A percentile compares a stretch with the other conserved stretches of the same genome.
These are phyloP conservation scores for Actinia equina DNA, from an alignment of 64 coral and sea anemone genomes.

Conservation along the genomic window DNA sequence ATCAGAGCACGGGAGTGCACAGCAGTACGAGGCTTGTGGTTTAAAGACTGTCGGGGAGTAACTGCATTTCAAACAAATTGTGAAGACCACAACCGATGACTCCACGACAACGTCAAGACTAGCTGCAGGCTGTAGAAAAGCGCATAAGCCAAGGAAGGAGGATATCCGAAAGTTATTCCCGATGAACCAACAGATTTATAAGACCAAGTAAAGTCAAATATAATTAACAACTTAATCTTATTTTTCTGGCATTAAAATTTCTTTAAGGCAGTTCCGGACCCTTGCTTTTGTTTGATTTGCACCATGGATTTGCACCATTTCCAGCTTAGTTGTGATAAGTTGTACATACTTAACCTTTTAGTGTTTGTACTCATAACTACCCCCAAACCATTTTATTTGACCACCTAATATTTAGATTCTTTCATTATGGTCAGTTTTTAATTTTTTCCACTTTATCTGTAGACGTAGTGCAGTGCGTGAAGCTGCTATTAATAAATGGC, in stretches of 20 bases:
- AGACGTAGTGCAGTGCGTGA: conserved; percentile 14
- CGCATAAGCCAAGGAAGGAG: background rate
- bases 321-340: background rate
- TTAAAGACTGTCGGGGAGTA: conserved; percentile 24
- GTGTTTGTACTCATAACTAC: too few relatives aligned
- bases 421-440: too few relatives aligned
- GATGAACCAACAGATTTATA: background rate
- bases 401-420: too few relatives aligned
- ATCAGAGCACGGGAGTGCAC: background rate
- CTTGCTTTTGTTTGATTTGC: too few relatives aligned
- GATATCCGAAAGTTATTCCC: background rate
- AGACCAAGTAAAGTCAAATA: background rate
- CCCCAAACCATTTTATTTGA: too few relatives aligned
- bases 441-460: background rate
- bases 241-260: too few relatives aligned
- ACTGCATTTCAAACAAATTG: conserved; percentile 1
- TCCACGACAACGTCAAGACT: background rate
- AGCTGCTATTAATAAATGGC: conserved; percentile 31
- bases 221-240: too few relatives aligned
- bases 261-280: too few relatives aligned
- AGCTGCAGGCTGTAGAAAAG: background rate
- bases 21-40: conserved; percentile 16
- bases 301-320: too few relatives aligned
- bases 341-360: too few relatives aligned
- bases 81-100: background rate